These are phyloP conservation scores for Callopanchax toddi DNA, from an alignment of 2,113 vertebrate species.

Conservation along the genomic window DNA sequence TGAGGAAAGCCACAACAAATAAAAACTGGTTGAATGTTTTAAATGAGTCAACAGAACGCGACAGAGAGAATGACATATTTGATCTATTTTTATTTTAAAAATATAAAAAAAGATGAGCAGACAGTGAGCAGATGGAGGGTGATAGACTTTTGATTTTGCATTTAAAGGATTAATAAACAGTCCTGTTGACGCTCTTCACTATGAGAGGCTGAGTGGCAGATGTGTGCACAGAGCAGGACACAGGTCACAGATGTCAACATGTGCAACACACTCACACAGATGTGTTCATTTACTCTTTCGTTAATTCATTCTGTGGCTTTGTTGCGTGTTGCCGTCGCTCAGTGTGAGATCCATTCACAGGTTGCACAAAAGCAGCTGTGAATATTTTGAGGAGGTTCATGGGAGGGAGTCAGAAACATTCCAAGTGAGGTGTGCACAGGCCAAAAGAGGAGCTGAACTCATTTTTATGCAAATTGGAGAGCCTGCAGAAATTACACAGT, in stretches of 20 bases:
- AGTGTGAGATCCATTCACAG: slow-evolving; percentile 13
- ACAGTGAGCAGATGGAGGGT: slow-evolving; percentile 65
- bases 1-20: background rate
- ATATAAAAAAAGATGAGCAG: background rate
- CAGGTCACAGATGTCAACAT: slow-evolving; percentile 26
- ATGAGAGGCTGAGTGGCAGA: slow-evolving; percentile 26
- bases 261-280: slow-evolving; percentile 10
- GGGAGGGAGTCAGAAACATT: slow-evolving; percentile 30
- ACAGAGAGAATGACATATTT: background rate
- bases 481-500: slow-evolving; percentile 43
- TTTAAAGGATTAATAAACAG: slow-evolving; percentile 67
- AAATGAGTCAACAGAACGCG: background rate
- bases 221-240: slow-evolving; percentile 7
- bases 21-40: background rate
- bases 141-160: slow-evolving; percentile 67
- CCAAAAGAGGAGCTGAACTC: slow-evolving; percentile 56
- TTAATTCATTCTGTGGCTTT: slow-evolving; percentile 7
- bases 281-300: background rate
- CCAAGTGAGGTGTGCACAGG: slow-evolving; percentile 25
- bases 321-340: slow-evolving; percentile 1
- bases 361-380: slow-evolving; percentile 40
- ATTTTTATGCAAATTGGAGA: slow-evolving; percentile 57
- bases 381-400: slow-evolving; percentile 29
- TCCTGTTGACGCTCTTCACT: slow-evolving; percentile 56
- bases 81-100: background rate